Conservation (phyloP, 2,113 vertebrate species). For the Cyanoliseus patagonus region DNA sequence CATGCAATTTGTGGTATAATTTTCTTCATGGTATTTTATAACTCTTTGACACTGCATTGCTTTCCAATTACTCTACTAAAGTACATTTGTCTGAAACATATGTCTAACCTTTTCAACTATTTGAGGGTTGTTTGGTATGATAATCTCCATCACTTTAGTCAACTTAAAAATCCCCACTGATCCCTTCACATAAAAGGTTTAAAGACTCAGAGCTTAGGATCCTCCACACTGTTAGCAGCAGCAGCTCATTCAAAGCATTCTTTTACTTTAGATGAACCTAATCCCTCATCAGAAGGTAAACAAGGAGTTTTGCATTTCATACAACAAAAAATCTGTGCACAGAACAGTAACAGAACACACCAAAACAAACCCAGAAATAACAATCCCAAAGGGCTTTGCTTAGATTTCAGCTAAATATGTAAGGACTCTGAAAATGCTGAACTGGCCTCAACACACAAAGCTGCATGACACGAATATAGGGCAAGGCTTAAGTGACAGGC, state of each 20-base stretch:
- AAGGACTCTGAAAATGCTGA: background rate
- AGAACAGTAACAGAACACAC: background rate
- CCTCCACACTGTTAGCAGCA: background rate
- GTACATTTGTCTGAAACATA: constrained; percentile 9
- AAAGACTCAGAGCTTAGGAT: constrained; percentile 15
- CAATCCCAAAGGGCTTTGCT: background rate
- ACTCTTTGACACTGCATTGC: background rate
- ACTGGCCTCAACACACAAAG: background rate
- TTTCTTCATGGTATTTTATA: background rate
- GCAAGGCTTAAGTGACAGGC: background rate
- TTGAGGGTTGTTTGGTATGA: background rate
- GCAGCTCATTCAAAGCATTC: background rate
- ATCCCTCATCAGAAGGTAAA: constrained; percentile 12
- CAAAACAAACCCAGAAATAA: background rate
- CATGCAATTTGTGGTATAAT: background rate
- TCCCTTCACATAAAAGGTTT: constrained; percentile 37
- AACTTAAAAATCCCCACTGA: constrained; percentile 19
- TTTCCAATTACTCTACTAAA: background rate
- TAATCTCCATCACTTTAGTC: constrained; percentile 24
- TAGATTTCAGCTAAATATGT: background rate
- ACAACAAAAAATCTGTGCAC: background rate
- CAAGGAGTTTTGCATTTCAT: background rate
- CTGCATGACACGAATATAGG: background rate
- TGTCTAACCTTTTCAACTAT: background rate
- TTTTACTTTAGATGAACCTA: constrained; percentile 13